Conservation (phyloP, 2,888 invertebrate genomes). For the Tetrapedia diversipes region DNA sequence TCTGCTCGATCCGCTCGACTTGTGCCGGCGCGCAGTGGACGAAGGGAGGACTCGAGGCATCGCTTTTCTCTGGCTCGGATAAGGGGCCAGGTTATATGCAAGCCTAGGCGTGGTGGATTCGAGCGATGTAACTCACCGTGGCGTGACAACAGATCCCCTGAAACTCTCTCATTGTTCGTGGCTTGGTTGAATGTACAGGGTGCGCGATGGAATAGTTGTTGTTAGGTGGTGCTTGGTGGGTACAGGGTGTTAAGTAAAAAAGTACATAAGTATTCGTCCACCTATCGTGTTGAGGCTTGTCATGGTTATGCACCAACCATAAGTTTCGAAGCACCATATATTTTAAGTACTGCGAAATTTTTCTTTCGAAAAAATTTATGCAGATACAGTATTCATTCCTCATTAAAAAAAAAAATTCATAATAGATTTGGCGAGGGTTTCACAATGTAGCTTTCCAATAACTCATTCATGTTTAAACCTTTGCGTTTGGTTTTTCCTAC, state of each 20-base stretch:
- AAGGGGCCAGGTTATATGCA: constrained; percentile 46
- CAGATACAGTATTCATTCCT: no score
- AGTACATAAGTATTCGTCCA: no score
- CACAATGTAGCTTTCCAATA: background rate
- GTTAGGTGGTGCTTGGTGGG: background rate
- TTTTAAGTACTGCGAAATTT: no score
- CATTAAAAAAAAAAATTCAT: no score
- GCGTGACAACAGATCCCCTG: constrained; percentile 47
- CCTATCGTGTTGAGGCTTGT: no score
- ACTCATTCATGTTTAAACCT: background rate
- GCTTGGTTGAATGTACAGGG: constrained; percentile 5
- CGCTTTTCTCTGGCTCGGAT: constrained; percentile 56
- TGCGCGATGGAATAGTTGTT: background rate
- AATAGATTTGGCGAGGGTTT: no score
- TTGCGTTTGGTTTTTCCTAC: background rate
- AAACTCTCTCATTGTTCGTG: constrained; percentile 62
- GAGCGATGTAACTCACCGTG: constrained; percentile 50
- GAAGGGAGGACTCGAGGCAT: constrained; percentile 45
- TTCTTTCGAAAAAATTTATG: no score
- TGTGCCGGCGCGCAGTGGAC: background rate
- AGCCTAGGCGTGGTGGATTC: constrained; percentile 65
- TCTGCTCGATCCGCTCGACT: constrained; percentile 40
- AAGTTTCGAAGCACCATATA: no score
- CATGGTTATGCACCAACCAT: no score
- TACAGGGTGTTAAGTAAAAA: background rate